These are phyloP conservation scores for Monochamus saltuarius DNA, from an alignment of 1,140 invertebrate species.

Conservation along the genomic window DNA sequence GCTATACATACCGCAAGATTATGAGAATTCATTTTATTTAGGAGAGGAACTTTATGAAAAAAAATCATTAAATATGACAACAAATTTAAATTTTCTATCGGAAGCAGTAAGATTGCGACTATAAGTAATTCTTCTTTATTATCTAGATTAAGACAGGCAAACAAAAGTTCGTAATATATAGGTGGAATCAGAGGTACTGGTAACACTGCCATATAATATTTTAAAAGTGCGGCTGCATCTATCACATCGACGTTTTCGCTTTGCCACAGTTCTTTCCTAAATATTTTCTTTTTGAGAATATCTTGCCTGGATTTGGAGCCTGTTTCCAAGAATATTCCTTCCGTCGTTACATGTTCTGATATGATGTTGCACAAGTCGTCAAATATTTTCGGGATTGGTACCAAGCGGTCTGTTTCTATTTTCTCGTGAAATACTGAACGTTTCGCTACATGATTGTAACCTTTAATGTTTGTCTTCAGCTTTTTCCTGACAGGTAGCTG, in stretches of 20 bases:
- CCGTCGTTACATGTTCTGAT: background rate
- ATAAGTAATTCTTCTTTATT: conserved; percentile 2
- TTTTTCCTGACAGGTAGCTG: too few species aligned
- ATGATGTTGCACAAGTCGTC: conserved; percentile 7
- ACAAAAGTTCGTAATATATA: conserved; percentile 1
- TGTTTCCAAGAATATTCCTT: conserved; percentile 7
- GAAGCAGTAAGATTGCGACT: background rate
- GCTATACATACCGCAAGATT: background rate
- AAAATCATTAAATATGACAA: conserved; percentile 5
- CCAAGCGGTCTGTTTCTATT: background rate
- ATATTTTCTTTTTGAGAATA: background rate
- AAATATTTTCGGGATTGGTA: conserved; percentile 1
- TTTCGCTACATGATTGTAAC: too few species aligned
- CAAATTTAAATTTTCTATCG: conserved; percentile 1
- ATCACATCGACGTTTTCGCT: background rate
- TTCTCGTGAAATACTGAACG: background rate
- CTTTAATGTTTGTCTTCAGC: too few species aligned
- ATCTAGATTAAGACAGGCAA: background rate
- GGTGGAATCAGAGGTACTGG: conserved; percentile 7
- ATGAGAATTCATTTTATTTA: background rate
- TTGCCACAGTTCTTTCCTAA: background rate
- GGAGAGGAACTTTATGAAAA: conserved; percentile 6
- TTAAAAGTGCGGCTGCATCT: background rate
- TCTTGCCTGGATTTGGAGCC: conserved; percentile 1
- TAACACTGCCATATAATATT: background rate